Evolutionary conservation across 2,113 vertebrate genomes (phyloP).

Genomic region (Poecile atricapillus): DNA sequence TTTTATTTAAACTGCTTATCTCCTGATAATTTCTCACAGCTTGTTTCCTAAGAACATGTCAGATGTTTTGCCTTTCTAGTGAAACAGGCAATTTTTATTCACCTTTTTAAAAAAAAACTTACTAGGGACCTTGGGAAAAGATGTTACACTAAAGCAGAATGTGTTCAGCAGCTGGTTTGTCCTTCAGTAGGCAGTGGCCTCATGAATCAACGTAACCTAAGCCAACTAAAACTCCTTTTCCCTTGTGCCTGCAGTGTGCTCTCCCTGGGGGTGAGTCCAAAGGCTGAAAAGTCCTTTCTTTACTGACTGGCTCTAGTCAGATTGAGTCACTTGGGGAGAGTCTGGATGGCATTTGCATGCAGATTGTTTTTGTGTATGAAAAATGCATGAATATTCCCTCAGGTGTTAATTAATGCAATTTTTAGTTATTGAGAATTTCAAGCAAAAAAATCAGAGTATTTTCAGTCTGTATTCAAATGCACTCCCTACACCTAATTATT

Average conservation of each 20-base stretch:
- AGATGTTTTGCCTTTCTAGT: neutral
- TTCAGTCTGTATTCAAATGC: neutral
- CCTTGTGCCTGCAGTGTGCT: neutral
- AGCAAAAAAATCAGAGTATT: neutral
- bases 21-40: neutral
- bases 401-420: neutral
- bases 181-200: neutral
- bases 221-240: neutral
- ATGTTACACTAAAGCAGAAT: neutral
- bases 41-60: neutral
- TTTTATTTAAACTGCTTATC: neutral
- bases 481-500: neutral
- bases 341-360: neutral
- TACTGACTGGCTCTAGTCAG: neutral
- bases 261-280: fast-evolving
- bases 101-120: neutral
- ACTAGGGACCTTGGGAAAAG: neutral
- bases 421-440: neutral
- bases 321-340: neutral
- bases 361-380: neutral
- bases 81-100: neutral
- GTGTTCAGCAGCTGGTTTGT: neutral
- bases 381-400: neutral
- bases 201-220: neutral
- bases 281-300: neutral